Evolutionary conservation across 2,797 vertebrate species (phyloP).

Genomic region (Onychomys leucogaster): DNA sequence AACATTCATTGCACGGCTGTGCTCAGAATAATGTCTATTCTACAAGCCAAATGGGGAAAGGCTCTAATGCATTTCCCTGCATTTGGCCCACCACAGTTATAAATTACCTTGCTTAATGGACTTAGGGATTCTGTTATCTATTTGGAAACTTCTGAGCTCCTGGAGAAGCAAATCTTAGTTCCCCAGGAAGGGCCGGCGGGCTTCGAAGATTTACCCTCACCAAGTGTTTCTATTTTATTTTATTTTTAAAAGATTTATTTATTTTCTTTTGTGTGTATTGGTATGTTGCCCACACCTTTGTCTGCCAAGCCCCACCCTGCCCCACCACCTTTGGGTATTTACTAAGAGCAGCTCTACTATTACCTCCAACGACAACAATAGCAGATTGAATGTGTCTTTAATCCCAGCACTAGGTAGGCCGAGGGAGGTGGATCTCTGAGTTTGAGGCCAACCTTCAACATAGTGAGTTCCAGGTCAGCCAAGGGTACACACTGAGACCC

Average conservation of each 20-base stretch:
- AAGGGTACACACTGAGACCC: neutral
- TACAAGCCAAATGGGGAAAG: conserved; percentile 69
- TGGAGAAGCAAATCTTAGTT: conserved; percentile 59
- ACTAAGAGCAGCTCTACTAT: neutral
- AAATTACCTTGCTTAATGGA: conserved; percentile 87
- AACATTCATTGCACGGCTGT: conserved; percentile 23
- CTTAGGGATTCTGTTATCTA: conserved; percentile 82
- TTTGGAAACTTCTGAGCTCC: conserved; percentile 82
- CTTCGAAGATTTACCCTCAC: conserved; percentile 62
- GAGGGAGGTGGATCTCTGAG: neutral
- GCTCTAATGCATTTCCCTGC: conserved; percentile 81
- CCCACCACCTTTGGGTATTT: neutral
- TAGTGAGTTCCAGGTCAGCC: neutral
- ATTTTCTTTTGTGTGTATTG: no score
- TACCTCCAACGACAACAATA: no score
- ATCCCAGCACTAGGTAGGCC: neutral
- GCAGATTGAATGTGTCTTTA: neutral
- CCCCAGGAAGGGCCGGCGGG: conserved; percentile 60
- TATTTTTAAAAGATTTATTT: no score
- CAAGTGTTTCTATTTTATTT: no score
- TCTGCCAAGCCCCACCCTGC: neutral
- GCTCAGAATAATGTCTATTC: conserved; percentile 81
- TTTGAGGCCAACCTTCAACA: neutral
- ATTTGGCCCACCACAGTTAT: conserved; percentile 79
- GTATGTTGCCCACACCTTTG: no score